Evolutionary conservation across 2,888 invertebrate species (phyloP).

Genomic region (Sipunculus nudus): DNA sequence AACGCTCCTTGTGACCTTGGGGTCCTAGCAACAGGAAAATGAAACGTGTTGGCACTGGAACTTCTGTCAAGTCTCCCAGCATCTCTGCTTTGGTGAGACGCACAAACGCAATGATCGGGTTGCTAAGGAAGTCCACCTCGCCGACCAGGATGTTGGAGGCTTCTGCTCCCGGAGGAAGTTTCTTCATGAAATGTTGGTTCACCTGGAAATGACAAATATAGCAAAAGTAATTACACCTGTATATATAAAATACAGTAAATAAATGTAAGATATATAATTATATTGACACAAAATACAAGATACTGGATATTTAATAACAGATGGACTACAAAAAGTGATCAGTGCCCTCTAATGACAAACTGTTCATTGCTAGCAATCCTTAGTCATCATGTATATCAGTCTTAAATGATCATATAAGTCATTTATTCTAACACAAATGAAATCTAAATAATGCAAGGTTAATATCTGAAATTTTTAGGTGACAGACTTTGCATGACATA

Average conservation of each 20-base stretch:
- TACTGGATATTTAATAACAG: slow-evolving; percentile 3
- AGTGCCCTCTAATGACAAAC: slow-evolving; percentile 9
- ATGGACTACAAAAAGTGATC: background rate
- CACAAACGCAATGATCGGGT: slow-evolving; percentile 91
- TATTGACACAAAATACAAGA: background rate
- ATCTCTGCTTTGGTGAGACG: slow-evolving; percentile 86
- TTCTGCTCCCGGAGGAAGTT: slow-evolving; percentile 95
- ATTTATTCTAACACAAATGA: too few species aligned
- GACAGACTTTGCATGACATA: too few species aligned
- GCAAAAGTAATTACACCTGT: background rate
- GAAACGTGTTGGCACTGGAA: slow-evolving; percentile 86
- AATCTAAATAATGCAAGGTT: too few species aligned
- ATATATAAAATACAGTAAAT: background rate
- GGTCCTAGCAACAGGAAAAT: slow-evolving; percentile 61
- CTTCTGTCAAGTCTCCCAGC: slow-evolving; percentile 96
- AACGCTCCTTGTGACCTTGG: slow-evolving; percentile 63
- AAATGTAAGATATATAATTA: too few species aligned
- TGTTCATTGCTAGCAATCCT: too few species aligned
- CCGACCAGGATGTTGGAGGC: slow-evolving; percentile 97
- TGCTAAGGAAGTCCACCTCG: slow-evolving; percentile 93
- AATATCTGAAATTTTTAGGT: too few species aligned
- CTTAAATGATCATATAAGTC: too few species aligned
- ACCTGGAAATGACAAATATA: slow-evolving; percentile 23
- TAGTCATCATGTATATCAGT: too few species aligned
- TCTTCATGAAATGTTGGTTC: slow-evolving; percentile 70